Evolutionary conservation across 1,140 invertebrate species (phyloP), one percentile per base, ranked within the genome.

Genomic region (Macrobrachium nipponense): DNA sequence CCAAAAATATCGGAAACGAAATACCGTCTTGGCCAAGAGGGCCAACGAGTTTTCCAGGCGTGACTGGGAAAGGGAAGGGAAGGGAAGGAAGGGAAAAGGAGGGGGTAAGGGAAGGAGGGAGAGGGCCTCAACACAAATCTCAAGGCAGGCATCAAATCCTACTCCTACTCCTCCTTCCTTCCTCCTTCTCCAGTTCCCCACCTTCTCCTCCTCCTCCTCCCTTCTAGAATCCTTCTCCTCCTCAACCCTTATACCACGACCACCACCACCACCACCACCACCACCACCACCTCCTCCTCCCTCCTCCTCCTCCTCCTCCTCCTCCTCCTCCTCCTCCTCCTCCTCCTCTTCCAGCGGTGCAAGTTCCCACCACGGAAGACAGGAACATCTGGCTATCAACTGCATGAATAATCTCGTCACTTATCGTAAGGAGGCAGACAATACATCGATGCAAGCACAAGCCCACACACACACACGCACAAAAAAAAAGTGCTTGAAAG

Each of bases 51-150:
- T 36, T 36, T 72, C 20, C n/a, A 7, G n/a, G 43, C 58, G 72
- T 43, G 58, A 10, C 17, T 44, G 27, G 58, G 72, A 73, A 14
- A 43, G 58, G 14, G 12, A 73, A 27, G 27, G 43, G 68, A 43
- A 72, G 27, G 72, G 72, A 73, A 44, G 70, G 51, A n/a, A 44
- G 51, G 27, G 27, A 73, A n/a, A n/a, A 73, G 70, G 70, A 73
- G 27, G n/a, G 51, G 18, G 70, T 43, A 11, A 43, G 51, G n/a
- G 12, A 73, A 0, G 70, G 15, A 20, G 12, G 18, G 20, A 36
- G 36, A 8, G 43, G 11, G 43, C 72, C 43, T 27, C 17, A 73
- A 20, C 43, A 73, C 58, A 27, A 43, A 73, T 18, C 43, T 73
- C 43, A 43, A 17, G 18, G 36, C 12, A 73, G 36, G 20, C 58